Base-by-base conservation (phyloP, 2,888 invertebrate species). In the Balanococcus diminutus region DNA sequence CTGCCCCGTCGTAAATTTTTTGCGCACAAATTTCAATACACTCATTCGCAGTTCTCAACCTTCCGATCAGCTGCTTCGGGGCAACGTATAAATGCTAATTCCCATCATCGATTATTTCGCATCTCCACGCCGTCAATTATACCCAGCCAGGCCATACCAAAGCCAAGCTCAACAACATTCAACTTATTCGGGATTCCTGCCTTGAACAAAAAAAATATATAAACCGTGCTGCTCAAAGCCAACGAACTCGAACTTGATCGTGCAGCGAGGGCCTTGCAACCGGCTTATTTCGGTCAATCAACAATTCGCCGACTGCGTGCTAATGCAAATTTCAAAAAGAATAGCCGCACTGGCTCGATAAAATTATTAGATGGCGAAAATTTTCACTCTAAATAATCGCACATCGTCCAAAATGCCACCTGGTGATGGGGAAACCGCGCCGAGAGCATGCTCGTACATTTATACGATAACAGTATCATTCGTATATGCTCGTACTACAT, bases 401-500 rank as follows among this genome's bases (percentile, higher is more conserved):
- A 14, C 28, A 14, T 67, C 61, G 11, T 28, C 28, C 61, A 11
- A 67, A 67, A 67, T 67, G 61, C 61, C 61, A 67, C 61, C 61
- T 67, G 61, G 61, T 25, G 61, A 67, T 28, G 11, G 16, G 61
- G 25, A 25, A 67, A 28, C 28, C 28, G 28, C 3, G 11, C 14
- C 1, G 5, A 51, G n/a, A 28, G 61, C 28, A 67, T 67, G 9
- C 51, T 19, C 67, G 11, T 51, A 22, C 8, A 61, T 22, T n/a
- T n/a, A n/a, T n/a, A 31, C 32, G 75, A 75, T 75, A 75, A 75
- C 75, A 75, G 75, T 75, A 75, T 19, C 75, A 32, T 14, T 75
- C 75, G 75, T 75, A 75, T 75, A 75, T 36, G 75, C 61, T 67
- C 61, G 61, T 67, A 67, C 61, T 67, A 67, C 61, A 67, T 67